Base-by-base conservation (phyloP, 2,113 vertebrate species). In the Stegastes partitus region DNA sequence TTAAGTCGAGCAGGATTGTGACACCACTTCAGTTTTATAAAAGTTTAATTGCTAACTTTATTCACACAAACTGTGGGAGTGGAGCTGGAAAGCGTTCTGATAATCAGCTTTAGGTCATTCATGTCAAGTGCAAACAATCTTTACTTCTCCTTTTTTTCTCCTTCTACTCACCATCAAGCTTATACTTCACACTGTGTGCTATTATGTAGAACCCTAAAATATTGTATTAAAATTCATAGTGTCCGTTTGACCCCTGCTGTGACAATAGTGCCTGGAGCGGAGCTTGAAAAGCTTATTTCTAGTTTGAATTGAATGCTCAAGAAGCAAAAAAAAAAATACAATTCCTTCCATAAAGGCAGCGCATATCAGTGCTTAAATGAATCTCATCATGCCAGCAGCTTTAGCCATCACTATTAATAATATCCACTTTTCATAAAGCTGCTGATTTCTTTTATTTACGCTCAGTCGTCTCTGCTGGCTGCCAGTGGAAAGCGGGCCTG, bases 371-470 rank as follows among this genome's bases (percentile, higher is more conserved):
- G 54, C 65, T 63, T 76, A 80, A 90, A 85, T 85, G 87, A 89
- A 89, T 89, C 81, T 89, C 88, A 89, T 93, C 88, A 90, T 73
- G 68, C 81, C 79, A 59, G 66, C 86, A 86, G 88, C 86, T 88
- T 87, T 75, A 77, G 57, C 87, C 75, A 90, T 92, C 88, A 77
- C 81, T 78, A 88, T 93, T 93, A 92, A 93, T 92, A 92, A 94
- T 86, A 92, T 92, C 88, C 90, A 83, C 81, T 88, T 91, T 90
- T 90, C 87, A 92, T 89, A 88, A 88, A 87, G 83, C 86, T 70
- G 71, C 83, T 92, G 88, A 90, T 93, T 93, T 89, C 83, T 91
- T 91, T 91, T 90, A 91, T 93, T 91, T 91, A 86, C 74, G 67
- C 85, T 86, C 72, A 62, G 77, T 67, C 79, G 58, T 87, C 76